phyloP scores from a whole-genome alignment of 2,113 vertebrate species.

The Parus major region DNA sequence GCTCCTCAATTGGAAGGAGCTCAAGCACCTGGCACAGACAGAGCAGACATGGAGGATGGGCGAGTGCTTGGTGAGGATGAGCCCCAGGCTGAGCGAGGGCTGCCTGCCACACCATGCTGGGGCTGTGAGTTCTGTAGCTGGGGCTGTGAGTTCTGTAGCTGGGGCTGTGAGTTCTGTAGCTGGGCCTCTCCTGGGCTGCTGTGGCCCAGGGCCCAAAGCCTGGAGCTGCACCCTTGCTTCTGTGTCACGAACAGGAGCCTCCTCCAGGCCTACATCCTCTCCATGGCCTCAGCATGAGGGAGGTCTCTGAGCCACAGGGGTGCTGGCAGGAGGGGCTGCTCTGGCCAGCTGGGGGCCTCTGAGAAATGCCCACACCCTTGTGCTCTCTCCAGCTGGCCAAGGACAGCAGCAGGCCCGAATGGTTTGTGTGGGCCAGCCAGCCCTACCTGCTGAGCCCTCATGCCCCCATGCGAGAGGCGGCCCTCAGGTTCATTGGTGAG shows the following conservation, averaged over 20 bases:
- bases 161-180: background rate
- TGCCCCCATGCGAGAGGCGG: too few relatives aligned
- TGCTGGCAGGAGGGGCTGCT: background rate
- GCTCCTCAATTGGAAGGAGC: background rate
- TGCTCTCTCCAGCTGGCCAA: background rate
- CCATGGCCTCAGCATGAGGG: background rate
- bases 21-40: background rate
- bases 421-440: background rate
- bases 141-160: too few relatives aligned
- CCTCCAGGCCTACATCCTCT: background rate
- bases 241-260: background rate
- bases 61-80: background rate
- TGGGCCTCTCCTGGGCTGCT: background rate
- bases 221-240: background rate
- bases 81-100: fast-evolving
- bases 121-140: background rate
- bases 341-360: too few relatives aligned
- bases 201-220: background rate
- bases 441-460: background rate
- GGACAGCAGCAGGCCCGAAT: background rate
- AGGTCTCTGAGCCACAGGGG: background rate
- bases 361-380: background rate
- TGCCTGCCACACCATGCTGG: background rate
- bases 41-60: background rate
- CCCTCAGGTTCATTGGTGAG: background rate